Evolutionary conservation across 2,888 invertebrate species (phyloP), one percentile per base, ranked within the genome.

Genomic region (Leuctra nigra): DNA sequence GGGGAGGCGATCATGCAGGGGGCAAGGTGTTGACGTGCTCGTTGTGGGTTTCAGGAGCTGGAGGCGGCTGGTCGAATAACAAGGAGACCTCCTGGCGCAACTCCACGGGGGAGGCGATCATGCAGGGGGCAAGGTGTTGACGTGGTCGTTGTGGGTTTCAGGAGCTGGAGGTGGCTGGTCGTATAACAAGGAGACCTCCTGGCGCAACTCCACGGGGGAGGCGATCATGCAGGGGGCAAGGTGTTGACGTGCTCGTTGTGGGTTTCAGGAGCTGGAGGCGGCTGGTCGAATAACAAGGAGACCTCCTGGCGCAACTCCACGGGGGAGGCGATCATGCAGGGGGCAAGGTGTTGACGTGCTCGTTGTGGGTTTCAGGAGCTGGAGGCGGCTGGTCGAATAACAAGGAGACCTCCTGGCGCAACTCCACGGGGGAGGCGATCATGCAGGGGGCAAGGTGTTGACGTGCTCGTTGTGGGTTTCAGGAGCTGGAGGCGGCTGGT

Each of bases 401-500:
- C 67, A 59, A 24, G 7, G 25, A 25, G 29, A 25, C 23, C 16
- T 25, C 47, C 1, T 47, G 47, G 47, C 47, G 29, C 47, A 47
- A 47, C 47, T 70, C 72, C 47, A 76, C 77, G 29, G 91, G 91
- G 0, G 76, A 77, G 22, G 77, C 91, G 0, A 68, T 90, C 46
- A 66, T 78, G 2, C 79, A 79, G 56, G 89, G 89, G 0, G n/a
- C n/a, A n/a, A n/a, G n/a, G n/a, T n/a, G n/a, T n/a, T n/a, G n/a
- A n/a, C n/a, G n/a, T n/a, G n/a, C n/a, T n/a, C n/a, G n/a, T n/a
- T n/a, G n/a, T n/a, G n/a, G n/a, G n/a, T n/a, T 65, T 58, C 66
- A 80, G 90, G 92, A 46, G 87, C 87, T 0, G 93, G 93, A 0
- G 91, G 91, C 0, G 93, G 93, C 0, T 93, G 91, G 91, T 14